Evolutionary conservation across 2,113 vertebrate species (phyloP).

Genomic region (Cacatua alba): DNA sequence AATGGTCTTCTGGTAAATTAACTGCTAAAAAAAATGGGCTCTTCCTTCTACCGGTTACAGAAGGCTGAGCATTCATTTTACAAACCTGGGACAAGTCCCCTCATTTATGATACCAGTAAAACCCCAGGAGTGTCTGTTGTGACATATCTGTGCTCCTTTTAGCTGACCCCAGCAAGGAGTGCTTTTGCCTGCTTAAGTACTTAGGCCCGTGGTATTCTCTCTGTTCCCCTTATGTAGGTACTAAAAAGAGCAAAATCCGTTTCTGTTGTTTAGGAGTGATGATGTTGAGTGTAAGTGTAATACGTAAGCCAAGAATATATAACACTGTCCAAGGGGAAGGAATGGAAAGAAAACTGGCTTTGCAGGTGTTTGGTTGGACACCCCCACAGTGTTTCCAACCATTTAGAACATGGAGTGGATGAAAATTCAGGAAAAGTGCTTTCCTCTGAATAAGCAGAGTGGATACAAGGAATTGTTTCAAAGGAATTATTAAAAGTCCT

Average conservation of each 20-base stretch:
- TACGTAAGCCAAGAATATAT: neutral
- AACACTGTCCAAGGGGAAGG: neutral
- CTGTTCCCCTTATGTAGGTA: neutral
- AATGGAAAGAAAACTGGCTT: neutral
- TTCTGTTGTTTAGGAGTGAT: neutral
- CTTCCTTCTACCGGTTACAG: neutral
- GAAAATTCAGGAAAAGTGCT: neutral
- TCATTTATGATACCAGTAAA: neutral
- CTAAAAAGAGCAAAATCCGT: neutral
- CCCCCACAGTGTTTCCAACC: neutral
- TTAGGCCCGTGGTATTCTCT: accelerated
- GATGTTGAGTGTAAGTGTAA: neutral
- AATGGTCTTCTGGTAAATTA: neutral
- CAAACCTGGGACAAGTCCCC: neutral
- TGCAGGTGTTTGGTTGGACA: neutral
- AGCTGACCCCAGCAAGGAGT: neutral
- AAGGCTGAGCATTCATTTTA: neutral
- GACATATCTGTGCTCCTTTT: neutral
- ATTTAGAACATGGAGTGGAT: neutral
- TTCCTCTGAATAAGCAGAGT: neutral
- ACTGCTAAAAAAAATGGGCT: neutral
- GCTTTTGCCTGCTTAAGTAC: no score
- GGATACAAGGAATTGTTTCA: neutral
- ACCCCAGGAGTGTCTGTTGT: neutral
- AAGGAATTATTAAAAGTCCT: neutral